Evolutionary conservation across 1,140 invertebrate species (phyloP), one percentile per base, ranked within the genome.

Genomic region (Hetaerina americana): DNA sequence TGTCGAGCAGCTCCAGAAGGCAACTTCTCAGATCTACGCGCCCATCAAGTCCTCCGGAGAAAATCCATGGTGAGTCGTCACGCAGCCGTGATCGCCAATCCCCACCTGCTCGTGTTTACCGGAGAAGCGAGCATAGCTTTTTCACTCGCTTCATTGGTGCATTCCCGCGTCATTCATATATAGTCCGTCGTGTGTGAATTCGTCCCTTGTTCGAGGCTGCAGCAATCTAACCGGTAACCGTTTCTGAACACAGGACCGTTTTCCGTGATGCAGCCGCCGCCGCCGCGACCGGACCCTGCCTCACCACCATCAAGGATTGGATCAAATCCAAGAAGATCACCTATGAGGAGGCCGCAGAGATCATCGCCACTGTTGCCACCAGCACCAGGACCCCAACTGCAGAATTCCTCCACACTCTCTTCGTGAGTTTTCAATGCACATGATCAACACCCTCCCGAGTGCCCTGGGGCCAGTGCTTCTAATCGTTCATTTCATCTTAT

Each of bases 211-310:
- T n/a, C n/a, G n/a, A n/a, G n/a, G n/a, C n/a, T n/a, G n/a, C n/a
- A n/a, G n/a, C n/a, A n/a, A n/a, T n/a, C n/a, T n/a, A n/a, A n/a
- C n/a, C n/a, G n/a, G n/a, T n/a, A n/a, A n/a, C n/a, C n/a, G n/a
- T n/a, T n/a, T n/a, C n/a, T n/a, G n/a, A n/a, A n/a, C n/a, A n/a
- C n/a, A 86, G 87, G 85, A 80, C 77, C 73, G 80, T 85, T 12
- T 88, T 83, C 78, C 84, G 86, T 66, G 87, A 90, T 75, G 86
- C 86, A 27, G 81, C 90, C 5, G 80, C 84, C 10, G 83, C 88
- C 78, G 81, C 84, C 29, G 90, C 89, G 71, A 90, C 88, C 15
- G 82, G 84, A 40, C 87, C 89, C 5, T 86, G 87, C 49, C 83
- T 90, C 68, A 69, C 85, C n/a, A 79, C 80, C 70, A 84, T 90